Evolutionary conservation across 1,140 invertebrate species (phyloP).

Genomic region (Hyposmocoma kahamanoa): DNA sequence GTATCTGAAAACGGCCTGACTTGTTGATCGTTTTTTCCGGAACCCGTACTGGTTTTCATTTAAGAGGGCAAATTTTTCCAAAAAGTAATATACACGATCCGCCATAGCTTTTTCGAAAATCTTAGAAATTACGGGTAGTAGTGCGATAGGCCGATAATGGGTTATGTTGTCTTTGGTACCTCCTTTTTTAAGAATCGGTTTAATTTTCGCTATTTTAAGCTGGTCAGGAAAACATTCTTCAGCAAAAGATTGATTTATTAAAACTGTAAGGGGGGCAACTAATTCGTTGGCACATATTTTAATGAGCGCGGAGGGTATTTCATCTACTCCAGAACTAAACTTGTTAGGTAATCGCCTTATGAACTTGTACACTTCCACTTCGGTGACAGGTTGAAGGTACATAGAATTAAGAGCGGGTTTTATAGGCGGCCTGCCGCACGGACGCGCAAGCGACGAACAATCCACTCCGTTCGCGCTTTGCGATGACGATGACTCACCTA

Average conservation of each 20-base stretch:
- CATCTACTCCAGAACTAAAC: not conserved
- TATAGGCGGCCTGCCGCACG: not conserved
- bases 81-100: not conserved
- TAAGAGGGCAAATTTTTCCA: not conserved
- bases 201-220: not conserved
- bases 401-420: not conserved
- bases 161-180: not conserved
- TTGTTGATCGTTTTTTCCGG: not conserved
- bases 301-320: slow-evolving; percentile 3
- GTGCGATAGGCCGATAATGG: slow-evolving; percentile 2
- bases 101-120: not conserved
- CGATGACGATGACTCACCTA: no score
- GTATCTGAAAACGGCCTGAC: no score
- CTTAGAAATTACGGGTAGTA: not conserved
- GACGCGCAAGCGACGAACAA: no score
- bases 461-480: not conserved
- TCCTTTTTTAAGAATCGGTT: slow-evolving; percentile 1
- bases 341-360: slow-evolving; percentile 3
- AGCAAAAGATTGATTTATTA: no score
- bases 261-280: no score
- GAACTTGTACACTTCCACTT: not conserved
- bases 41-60: not conserved
- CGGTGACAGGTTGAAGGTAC: not conserved
- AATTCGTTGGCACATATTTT: no score
- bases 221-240: no score